Evolutionary conservation across 2,888 invertebrate genomes (phyloP), one percentile per base, ranked within the genome.

Genomic region (Tenthredo scrophulariae): DNA sequence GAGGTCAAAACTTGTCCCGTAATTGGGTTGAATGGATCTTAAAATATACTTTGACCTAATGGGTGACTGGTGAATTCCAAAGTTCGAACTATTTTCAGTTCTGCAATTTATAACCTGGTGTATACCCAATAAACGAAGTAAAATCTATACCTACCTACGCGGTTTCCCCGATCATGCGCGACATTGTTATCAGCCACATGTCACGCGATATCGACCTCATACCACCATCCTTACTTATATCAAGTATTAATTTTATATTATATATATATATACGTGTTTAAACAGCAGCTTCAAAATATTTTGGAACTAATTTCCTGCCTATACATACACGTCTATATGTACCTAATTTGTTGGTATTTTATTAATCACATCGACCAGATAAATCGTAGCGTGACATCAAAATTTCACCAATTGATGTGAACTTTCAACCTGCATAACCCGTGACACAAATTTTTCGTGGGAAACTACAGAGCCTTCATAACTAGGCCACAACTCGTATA

Each of bases 181-280:
- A 77, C 50, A 54, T 77, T 33, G 77, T 77, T 77, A 29, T 50
- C 54, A 33, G 72, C 50, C 77, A 77, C 77, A 54, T 54, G 77
- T 77, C 77, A 77, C 77, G 77, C 77, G 77, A 77, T 77, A 54
- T 77, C 77, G 77, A 77, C 77, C 77, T 77, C 3, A 50, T 29
- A 26, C 15, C 29, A 3, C 3, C 54, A 10, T 54, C 54, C 54
- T 54, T 77, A 29, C 7, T 22, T 26, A 9, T 33, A 33, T 50
- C 29, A 54, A 50, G 33, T 54, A 54, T 77, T 50, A 77, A 74
- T 74, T 29, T 46, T 15, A 22, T 9, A 75, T 18, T 29, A 46
- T 15, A 22, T 9, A 75, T 29, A 75, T 7, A 22, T 9, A 75
- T 18, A 74, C 74, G n/a, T 26, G 74, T 43, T 43, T 15, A 6